Conservation (phyloP, 2,888 invertebrate genomes). For the Tenthredo notha region DNA sequence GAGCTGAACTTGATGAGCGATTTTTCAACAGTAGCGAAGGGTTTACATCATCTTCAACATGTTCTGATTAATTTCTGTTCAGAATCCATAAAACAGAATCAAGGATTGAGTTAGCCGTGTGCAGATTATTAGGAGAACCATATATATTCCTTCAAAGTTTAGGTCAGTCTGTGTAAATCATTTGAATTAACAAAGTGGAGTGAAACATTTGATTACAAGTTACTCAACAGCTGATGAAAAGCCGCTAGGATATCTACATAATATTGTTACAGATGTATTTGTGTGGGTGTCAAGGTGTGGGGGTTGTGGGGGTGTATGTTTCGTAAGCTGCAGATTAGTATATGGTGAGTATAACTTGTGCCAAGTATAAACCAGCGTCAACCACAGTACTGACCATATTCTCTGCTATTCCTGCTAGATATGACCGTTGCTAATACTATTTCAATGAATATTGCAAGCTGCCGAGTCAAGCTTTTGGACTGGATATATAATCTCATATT, state of each 20-base stretch:
- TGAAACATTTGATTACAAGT: neutral
- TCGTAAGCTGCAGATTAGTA: neutral
- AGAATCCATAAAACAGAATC: neutral
- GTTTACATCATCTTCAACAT: neutral
- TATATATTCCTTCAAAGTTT: neutral
- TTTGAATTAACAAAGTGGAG: neutral
- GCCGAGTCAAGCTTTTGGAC: neutral
- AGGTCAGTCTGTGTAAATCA: neutral
- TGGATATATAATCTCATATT: neutral
- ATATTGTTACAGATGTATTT: neutral
- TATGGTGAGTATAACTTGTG: neutral
- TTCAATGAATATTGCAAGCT: constrained; percentile 31
- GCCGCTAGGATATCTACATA: neutral
- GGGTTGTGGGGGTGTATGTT: neutral
- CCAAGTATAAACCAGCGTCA: constrained; percentile 20
- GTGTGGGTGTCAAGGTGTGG: no score
- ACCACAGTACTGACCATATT: neutral
- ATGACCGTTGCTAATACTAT: constrained; percentile 30
- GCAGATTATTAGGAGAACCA: no score
- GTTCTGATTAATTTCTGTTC: neutral
- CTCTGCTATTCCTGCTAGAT: constrained; percentile 9
- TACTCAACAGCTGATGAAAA: neutral
- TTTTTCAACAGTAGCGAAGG: no score
- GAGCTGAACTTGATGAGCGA: neutral
- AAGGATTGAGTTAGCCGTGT: neutral